These are phyloP conservation scores for Neogobius melanostomus DNA, from an alignment of 2,113 vertebrate genomes.

Conservation along the genomic window DNA sequence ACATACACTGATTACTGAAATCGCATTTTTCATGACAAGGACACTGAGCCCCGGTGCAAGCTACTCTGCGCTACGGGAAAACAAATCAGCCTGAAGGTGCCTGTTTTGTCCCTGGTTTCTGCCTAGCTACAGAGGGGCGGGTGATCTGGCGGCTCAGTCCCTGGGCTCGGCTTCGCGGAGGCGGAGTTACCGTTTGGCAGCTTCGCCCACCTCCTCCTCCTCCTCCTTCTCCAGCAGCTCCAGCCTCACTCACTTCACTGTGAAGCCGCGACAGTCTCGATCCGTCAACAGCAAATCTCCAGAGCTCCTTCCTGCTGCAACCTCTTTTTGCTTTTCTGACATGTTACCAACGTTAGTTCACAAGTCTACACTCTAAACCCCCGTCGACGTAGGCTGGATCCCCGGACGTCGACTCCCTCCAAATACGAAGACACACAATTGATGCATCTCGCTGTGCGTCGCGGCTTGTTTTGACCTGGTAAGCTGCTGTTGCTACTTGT, in stretches of 20 bases:
- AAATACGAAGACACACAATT: slow-evolving; percentile 45
- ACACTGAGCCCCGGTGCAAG: no score
- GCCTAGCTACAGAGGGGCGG: slow-evolving; percentile 6
- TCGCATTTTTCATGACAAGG: no score
- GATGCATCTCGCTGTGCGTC: slow-evolving; percentile 58
- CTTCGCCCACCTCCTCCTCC: slow-evolving; percentile 7
- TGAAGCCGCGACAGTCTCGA: slow-evolving; percentile 53
- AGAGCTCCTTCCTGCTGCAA: background rate
- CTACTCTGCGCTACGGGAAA: no score
- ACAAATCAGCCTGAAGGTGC: no score
- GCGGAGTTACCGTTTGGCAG: slow-evolving; percentile 65
- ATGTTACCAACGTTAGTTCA: slow-evolving; percentile 53
- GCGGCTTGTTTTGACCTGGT: slow-evolving; percentile 78
- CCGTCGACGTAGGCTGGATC: slow-evolving; percentile 28
- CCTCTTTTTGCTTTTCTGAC: slow-evolving; percentile 30
- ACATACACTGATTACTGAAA: no score
- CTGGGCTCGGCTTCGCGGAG: background rate
- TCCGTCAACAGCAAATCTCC: slow-evolving; percentile 51
- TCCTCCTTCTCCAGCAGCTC: background rate
- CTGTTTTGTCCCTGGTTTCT: slow-evolving; percentile 14
- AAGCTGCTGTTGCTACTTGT: slow-evolving; percentile 48
- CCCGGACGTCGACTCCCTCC: slow-evolving; percentile 38
- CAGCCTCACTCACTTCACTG: slow-evolving; percentile 1
- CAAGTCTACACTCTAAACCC: slow-evolving; percentile 33
- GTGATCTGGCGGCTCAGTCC: background rate